Percentiles rank a stretch among this genome's conserved stretches.
phyloP scores from a whole-genome alignment of 2,888 invertebrate genomes.

The Diarsia rubi region DNA sequence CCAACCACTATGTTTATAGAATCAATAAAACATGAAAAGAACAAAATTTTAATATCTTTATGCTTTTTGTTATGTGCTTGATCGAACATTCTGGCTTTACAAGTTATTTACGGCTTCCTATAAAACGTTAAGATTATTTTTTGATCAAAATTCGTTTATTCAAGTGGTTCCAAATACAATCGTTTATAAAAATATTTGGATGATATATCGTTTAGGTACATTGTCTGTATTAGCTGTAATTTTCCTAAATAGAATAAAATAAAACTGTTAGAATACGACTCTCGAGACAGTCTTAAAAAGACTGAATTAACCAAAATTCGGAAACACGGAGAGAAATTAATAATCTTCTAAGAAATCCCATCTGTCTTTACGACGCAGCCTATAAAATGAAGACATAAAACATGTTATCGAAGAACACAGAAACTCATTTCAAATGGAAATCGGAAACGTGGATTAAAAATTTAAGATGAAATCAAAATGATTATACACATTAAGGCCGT shows the following conservation, averaged over 20 bases:
- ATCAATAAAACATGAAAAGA: slow-evolving; percentile 1
- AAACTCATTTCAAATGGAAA: slow-evolving; percentile 59
- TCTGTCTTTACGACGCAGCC: slow-evolving; percentile 66
- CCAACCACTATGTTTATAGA: not conserved
- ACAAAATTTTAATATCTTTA: not conserved
- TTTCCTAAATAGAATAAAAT: too few species aligned
- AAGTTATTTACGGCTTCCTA: slow-evolving; percentile 31
- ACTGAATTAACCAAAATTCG: slow-evolving; percentile 19
- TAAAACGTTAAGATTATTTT: slow-evolving; percentile 12
- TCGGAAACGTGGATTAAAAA: slow-evolving; percentile 56
- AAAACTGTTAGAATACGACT: not conserved
- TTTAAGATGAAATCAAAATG: slow-evolving; percentile 67
- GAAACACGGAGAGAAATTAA: slow-evolving; percentile 26
- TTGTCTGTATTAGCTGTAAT: too few species aligned
- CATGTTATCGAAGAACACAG: slow-evolving; percentile 62
- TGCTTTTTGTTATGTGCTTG: not conserved
- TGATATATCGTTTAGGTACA: not conserved
- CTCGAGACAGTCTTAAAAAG: slow-evolving; percentile 7
- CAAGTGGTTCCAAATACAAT: slow-evolving; percentile 8
- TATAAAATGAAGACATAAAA: slow-evolving; percentile 71
- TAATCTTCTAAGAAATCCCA: slow-evolving; percentile 53
- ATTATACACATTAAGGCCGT: slow-evolving; percentile 57
- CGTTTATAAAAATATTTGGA: not conserved
- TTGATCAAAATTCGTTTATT: not conserved
- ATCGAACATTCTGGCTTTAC: slow-evolving; percentile 36